Conservation (phyloP, 2,113 vertebrate species). For the Orycteropus afer region DNA sequence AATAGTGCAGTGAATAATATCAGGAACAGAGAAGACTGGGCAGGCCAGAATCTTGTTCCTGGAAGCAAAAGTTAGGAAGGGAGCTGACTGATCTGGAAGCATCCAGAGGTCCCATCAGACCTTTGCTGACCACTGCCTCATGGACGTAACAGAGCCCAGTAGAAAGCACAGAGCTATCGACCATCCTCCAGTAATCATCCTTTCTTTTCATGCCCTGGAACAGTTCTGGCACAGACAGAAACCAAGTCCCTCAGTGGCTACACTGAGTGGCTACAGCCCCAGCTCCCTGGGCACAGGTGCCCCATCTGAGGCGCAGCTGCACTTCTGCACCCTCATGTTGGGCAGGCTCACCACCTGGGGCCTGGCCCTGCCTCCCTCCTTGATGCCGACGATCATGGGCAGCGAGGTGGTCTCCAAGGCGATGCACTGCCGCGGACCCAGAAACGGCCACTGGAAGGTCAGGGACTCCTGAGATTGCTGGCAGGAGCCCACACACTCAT, state of each 20-base stretch:
- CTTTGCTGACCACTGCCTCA: background rate
- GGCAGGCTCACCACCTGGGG: slow-evolving; percentile 73
- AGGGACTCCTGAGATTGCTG: too few relatives aligned
- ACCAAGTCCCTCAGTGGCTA: background rate
- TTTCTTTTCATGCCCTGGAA: background rate
- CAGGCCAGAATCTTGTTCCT: background rate
- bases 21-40: background rate
- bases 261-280: background rate
- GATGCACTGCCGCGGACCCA: slow-evolving; percentile 56
- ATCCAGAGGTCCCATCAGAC: background rate
- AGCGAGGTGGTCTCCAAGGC: slow-evolving; percentile 18
- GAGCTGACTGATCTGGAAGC: background rate
- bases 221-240: background rate
- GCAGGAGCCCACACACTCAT: slow-evolving; percentile 73
- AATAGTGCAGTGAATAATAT: background rate
- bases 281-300: slow-evolving; percentile 32
- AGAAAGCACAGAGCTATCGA: background rate
- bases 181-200: background rate
- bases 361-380: slow-evolving; percentile 44
- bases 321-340: slow-evolving; percentile 72
- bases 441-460: slow-evolving; percentile 50
- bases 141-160: background rate
- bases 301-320: slow-evolving; percentile 65
- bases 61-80: background rate
- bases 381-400: slow-evolving; percentile 60